A percentile compares a stretch with the other conserved stretches of the same genome.
phyloP scores from a whole-genome alignment of 2,888 invertebrate species.

The Ochropacha duplaris region DNA sequence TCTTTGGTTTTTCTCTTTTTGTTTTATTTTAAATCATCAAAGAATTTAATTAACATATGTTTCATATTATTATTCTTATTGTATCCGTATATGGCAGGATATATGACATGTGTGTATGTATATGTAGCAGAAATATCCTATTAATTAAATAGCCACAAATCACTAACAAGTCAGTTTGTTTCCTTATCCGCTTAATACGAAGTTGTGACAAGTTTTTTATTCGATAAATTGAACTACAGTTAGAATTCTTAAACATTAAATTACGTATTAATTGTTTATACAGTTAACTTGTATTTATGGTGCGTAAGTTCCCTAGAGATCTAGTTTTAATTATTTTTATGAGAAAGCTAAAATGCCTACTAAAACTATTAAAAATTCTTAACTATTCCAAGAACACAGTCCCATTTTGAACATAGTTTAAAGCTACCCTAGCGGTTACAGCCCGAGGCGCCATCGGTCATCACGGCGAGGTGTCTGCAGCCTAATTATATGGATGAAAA shows the following conservation, averaged over 20 bases:
- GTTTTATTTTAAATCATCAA: neutral
- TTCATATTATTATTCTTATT: neutral
- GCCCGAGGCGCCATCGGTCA: conserved; percentile 73
- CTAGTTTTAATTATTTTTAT: neutral
- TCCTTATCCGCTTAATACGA: conserved; percentile 7
- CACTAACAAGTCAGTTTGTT: conserved; percentile 2
- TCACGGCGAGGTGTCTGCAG: conserved; percentile 75
- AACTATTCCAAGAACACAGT: conserved; percentile 13
- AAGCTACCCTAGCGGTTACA: conserved; percentile 44
- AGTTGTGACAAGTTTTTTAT: conserved; percentile 2
- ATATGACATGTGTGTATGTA: neutral
- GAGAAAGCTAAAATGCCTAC: neutral
- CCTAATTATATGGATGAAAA: conserved; percentile 75
- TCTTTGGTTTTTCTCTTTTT: neutral
- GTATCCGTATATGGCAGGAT: neutral
- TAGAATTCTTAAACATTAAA: neutral
- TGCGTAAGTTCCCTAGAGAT: neutral
- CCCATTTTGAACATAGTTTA: conserved; percentile 25
- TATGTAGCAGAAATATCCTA: neutral
- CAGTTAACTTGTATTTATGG: neutral
- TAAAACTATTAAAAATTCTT: neutral
- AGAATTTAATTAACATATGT: neutral
- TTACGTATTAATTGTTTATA: neutral
- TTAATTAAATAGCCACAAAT: conserved; percentile 14
- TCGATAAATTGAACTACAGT: neutral